These are phyloP conservation scores for Origma solitaria DNA, from an alignment of 2,113 vertebrate genomes.

Conservation along the genomic window DNA sequence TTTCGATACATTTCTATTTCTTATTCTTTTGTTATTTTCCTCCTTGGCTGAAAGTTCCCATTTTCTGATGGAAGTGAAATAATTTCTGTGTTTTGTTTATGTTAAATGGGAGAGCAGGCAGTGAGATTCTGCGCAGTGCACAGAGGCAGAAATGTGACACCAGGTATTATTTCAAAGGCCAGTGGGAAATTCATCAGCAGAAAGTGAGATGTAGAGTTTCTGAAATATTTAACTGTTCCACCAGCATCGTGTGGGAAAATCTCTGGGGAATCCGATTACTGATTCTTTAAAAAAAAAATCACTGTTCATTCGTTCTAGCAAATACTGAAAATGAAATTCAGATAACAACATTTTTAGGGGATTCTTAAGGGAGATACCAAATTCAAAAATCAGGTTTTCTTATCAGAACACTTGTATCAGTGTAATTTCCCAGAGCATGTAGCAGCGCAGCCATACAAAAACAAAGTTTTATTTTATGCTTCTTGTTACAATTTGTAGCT, in stretches of 20 bases:
- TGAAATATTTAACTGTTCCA: not conserved
- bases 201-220: not conserved
- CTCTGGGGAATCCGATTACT: not conserved
- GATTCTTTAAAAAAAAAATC: not conserved
- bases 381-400: not conserved
- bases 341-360: not conserved
- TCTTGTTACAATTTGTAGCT: not conserved
- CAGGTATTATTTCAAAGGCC: not conserved
- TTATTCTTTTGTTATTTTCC: not conserved
- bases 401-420: not conserved
- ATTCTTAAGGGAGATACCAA: slow-evolving; percentile 1
- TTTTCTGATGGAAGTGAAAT: not conserved
- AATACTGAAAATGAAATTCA: slow-evolving; percentile 19
- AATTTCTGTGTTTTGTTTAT: not conserved
- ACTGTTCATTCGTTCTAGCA: not conserved
- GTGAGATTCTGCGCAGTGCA: not conserved
- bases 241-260: not conserved
- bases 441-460: not conserved
- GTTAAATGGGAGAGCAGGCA: not conserved
- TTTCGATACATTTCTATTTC: not conserved
- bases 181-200: not conserved
- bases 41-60: not conserved
- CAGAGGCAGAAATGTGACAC: not conserved
- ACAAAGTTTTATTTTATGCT: not conserved
- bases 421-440: not conserved